phyloP scores from a whole-genome alignment of 2,113 vertebrate genomes.

The Hydrolagus affinis region DNA sequence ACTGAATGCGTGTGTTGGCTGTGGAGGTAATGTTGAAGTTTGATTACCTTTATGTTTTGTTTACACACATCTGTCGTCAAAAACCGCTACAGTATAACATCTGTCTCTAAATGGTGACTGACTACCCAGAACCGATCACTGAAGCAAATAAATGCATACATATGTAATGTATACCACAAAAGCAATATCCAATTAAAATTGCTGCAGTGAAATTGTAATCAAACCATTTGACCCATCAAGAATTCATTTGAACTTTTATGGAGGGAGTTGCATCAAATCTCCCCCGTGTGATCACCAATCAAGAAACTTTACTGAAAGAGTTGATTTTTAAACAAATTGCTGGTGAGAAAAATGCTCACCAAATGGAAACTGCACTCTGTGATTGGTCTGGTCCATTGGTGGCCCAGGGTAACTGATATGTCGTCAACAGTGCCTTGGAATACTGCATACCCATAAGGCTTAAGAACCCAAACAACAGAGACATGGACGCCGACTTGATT shows the following conservation, averaged over 20 bases:
- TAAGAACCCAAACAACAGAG: no score
- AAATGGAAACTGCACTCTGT: no score
- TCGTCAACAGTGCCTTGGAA: no score
- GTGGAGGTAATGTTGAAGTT: background rate
- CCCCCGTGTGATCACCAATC: background rate
- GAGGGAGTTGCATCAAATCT: background rate
- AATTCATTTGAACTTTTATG: background rate
- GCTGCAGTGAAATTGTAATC: slow-evolving; percentile 6
- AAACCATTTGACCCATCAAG: background rate
- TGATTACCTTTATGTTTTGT: background rate
- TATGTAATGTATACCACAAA: background rate
- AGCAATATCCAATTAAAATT: background rate
- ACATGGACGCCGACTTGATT: no score
- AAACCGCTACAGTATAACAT: no score
- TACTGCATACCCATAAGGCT: no score
- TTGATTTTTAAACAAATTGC: background rate
- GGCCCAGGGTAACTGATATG: no score
- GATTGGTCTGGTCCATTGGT: no score
- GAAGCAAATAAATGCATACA: no score
- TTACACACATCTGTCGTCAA: background rate
- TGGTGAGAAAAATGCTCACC: no score
- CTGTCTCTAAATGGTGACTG: background rate
- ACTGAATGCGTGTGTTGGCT: background rate
- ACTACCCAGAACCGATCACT: background rate
- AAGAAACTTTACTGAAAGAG: background rate